Percentiles rank a stretch among this genome's conserved stretches.
Conservation (phyloP, 1,140 invertebrate species). For the Globodera rostochiensis region DNA sequence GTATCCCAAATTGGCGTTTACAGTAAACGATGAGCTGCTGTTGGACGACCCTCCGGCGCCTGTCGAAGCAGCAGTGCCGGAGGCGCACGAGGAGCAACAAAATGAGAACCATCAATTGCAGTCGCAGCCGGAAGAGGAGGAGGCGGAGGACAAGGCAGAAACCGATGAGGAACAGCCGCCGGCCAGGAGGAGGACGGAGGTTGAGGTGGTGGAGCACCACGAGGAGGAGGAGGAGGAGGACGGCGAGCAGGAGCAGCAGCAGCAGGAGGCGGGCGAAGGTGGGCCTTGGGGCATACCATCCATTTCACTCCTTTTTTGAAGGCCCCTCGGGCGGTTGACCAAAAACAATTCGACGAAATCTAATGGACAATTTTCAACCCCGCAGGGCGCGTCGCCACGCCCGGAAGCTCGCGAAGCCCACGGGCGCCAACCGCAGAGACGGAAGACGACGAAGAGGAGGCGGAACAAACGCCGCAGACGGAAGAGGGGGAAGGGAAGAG, state of each 20-base stretch:
- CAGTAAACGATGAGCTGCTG: neutral
- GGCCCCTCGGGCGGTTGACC: too few species aligned
- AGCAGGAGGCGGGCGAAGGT: neutral
- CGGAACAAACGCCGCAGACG: constrained; percentile 10
- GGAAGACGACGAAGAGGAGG: constrained; percentile 21
- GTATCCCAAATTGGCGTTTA: neutral
- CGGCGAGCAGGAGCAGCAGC: neutral
- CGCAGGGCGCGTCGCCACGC: neutral
- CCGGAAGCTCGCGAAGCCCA: neutral
- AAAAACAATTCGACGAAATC: too few species aligned
- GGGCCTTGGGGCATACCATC: neutral
- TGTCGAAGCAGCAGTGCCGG: constrained; percentile 1
- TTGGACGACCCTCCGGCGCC: neutral
- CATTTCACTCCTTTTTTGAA: neutral
- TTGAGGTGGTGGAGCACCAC: neutral
- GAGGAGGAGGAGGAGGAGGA: constrained; percentile 2
- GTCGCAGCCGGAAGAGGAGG: neutral
- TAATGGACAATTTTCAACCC: neutral
- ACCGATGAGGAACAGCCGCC: neutral
- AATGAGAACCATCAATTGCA: neutral
- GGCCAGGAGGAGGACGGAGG: neutral
- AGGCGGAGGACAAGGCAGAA: neutral
- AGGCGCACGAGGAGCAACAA: neutral
- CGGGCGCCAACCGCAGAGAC: neutral
- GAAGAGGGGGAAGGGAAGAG: neutral